These are phyloP conservation scores for Eupithecia subfuscata DNA, from an alignment of 2,888 invertebrate genomes.

Conservation along the genomic window DNA sequence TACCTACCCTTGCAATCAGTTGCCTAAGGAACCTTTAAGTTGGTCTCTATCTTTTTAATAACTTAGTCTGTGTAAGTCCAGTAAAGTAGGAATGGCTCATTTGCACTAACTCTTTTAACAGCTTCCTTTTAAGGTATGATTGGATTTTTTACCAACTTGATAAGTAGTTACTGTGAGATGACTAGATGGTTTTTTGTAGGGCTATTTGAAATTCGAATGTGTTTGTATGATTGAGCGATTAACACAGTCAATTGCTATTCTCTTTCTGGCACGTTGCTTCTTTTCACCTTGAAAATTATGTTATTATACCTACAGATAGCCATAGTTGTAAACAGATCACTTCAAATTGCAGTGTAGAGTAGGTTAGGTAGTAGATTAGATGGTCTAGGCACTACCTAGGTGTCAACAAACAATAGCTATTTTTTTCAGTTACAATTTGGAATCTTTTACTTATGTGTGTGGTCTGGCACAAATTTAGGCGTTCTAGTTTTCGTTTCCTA, in stretches of 20 bases:
- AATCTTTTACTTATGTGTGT: neutral
- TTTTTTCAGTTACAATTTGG: neutral
- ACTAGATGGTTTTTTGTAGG: constrained; percentile 41
- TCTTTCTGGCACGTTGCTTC: neutral
- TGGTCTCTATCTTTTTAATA: too few relatives aligned
- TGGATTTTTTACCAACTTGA: constrained; percentile 40
- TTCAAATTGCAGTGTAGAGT: neutral
- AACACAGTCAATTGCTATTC: constrained; percentile 32
- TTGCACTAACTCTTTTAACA: constrained; percentile 23
- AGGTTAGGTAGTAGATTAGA: too few relatives aligned
- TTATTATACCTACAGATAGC: too few relatives aligned
- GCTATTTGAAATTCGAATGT: constrained; percentile 28
- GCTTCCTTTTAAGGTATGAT: constrained; percentile 44
- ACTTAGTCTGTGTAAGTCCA: neutral
- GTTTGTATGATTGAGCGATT: constrained; percentile 48
- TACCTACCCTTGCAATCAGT: neutral
- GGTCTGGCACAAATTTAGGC: neutral
- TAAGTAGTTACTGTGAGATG: constrained; percentile 32
- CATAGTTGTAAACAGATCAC: neutral
- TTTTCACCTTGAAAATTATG: neutral
- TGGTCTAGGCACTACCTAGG: neutral
- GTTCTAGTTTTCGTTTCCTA: neutral
- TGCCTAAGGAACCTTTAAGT: too few relatives aligned
- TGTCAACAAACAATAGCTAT: neutral
- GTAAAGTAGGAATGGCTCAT: neutral